Percentiles rank a stretch among this genome's conserved stretches.
phyloP scores from a whole-genome alignment of 2,888 invertebrate genomes.

The Hylaea fasciaria region DNA sequence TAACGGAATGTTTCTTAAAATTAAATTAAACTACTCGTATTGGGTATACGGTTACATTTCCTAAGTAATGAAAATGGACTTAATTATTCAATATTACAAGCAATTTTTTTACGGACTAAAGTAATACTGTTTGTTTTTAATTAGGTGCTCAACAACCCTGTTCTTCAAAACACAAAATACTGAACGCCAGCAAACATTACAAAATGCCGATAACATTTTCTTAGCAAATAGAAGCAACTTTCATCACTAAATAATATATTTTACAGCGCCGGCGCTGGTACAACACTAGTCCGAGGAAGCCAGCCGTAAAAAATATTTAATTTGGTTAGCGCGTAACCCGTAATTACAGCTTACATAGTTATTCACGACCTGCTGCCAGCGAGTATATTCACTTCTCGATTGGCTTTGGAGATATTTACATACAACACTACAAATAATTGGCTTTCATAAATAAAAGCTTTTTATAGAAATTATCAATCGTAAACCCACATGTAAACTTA shows the following conservation, averaged over 20 bases:
- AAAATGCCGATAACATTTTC: background rate
- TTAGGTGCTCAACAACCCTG: too few relatives aligned
- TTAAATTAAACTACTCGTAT: too few relatives aligned
- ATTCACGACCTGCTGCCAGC: constrained; percentile 62
- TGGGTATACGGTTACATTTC: too few relatives aligned
- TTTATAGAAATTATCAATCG: background rate
- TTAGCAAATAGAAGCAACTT: constrained; percentile 19
- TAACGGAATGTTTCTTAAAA: too few relatives aligned
- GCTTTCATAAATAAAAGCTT: background rate
- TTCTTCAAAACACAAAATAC: background rate
- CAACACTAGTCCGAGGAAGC: constrained; percentile 67
- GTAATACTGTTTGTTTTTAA: too few relatives aligned
- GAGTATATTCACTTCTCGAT: constrained; percentile 63
- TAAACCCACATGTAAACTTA: too few relatives aligned
- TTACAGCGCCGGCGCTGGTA: constrained; percentile 36
- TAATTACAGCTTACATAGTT: constrained; percentile 71
- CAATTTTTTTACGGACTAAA: too few relatives aligned
- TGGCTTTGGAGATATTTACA: constrained; percentile 39
- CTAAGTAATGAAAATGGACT: too few relatives aligned
- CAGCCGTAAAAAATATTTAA: constrained; percentile 75
- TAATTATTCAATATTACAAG: too few relatives aligned
- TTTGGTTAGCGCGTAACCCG: constrained; percentile 70
- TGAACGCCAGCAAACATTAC: background rate
- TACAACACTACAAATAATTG: constrained; percentile 7
- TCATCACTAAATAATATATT: constrained; percentile 30